Evolutionary conservation across 2,888 invertebrate genomes (phyloP), one percentile per base, ranked within the genome.

Genomic region (Acholoe squamosa): DNA sequence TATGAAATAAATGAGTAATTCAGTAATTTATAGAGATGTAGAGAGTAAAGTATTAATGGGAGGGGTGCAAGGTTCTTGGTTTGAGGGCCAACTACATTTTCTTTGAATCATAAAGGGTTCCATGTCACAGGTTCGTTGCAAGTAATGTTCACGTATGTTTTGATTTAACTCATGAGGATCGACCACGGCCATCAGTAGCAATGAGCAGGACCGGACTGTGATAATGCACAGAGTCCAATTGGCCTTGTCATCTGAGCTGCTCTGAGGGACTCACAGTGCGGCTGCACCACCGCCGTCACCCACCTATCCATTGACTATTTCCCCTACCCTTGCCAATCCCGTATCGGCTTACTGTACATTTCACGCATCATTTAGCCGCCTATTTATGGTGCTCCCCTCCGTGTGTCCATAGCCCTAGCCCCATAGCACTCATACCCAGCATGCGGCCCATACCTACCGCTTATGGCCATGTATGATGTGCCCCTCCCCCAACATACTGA

Each of bases 381-480:
- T 86, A 31, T 86, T 86, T 54, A 86, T 86, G 80, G 80, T 33
- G 80, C 22, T 34, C 80, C n/a, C 34, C 7, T n/a, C 43, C 80
- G n/a, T 22, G 34, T 19, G 10, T 14, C 28, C 76, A 5, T 14
- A 10, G 34, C 22, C 34, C 80, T 43, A n/a, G 14, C 71, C 31
- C n/a, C 71, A 25, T 7, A 71, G 28, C 71, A 22, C 16, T 43
- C 61, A 61, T 61, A 61, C 7, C 61, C 19, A 61, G 22, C 61
- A n/a, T 61, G 10, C 61, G 12, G 61, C n/a, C 61, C n/a, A 19
- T n/a, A 14, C 22, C 61, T 61, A 19, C 19, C 43, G 43, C 5
- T 43, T 43, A 43, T 43, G 43, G 43, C 43, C 43, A 3, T 61
- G 61, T n/a, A 61, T 61, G 61, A n/a, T n/a, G 3, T n/a, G 22